Evolutionary conservation across 2,888 invertebrate species (phyloP).

Genomic region (Campoplex nolae): DNA sequence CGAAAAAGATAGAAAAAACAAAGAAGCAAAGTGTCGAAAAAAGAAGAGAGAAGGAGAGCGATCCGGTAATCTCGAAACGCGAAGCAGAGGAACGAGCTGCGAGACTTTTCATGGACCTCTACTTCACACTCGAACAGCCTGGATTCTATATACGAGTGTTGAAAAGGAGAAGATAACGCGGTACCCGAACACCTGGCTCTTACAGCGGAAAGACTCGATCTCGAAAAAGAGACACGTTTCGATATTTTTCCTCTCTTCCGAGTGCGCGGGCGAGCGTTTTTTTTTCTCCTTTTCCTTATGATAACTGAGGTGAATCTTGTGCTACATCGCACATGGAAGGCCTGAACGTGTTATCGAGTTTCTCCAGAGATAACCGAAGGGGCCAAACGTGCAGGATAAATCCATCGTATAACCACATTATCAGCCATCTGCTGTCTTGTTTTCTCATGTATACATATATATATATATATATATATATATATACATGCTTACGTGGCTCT

Average conservation of each 20-base stretch:
- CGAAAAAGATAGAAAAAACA: background rate
- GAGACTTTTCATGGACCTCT: slow-evolving; percentile 45
- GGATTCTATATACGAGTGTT: slow-evolving; percentile 4
- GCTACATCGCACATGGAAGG: slow-evolving; percentile 2
- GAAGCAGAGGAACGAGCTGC: background rate
- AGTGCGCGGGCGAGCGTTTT: slow-evolving; percentile 8
- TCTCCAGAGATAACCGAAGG: slow-evolving; percentile 59
- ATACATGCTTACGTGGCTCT: background rate
- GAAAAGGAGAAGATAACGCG: slow-evolving; percentile 57
- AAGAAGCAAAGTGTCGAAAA: background rate
- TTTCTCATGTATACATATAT: slow-evolving; percentile 1
- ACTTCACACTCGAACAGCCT: slow-evolving; percentile 3
- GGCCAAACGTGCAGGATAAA: slow-evolving; percentile 57
- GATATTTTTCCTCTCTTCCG: slow-evolving; percentile 11
- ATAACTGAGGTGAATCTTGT: slow-evolving; percentile 27
- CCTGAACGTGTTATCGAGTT: slow-evolving; percentile 57
- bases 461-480: too few relatives aligned
- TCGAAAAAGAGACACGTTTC: slow-evolving; percentile 47
- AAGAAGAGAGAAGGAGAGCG: background rate
- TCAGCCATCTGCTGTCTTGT: slow-evolving; percentile 62
- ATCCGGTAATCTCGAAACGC: background rate
- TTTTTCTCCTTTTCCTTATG: slow-evolving; percentile 19
- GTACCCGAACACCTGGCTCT: slow-evolving; percentile 60
- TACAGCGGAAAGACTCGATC: slow-evolving; percentile 32
- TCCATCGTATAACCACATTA: slow-evolving; percentile 63